Evolutionary conservation across 1,140 invertebrate genomes (phyloP).

Genomic region (Calycopis cecrops): DNA sequence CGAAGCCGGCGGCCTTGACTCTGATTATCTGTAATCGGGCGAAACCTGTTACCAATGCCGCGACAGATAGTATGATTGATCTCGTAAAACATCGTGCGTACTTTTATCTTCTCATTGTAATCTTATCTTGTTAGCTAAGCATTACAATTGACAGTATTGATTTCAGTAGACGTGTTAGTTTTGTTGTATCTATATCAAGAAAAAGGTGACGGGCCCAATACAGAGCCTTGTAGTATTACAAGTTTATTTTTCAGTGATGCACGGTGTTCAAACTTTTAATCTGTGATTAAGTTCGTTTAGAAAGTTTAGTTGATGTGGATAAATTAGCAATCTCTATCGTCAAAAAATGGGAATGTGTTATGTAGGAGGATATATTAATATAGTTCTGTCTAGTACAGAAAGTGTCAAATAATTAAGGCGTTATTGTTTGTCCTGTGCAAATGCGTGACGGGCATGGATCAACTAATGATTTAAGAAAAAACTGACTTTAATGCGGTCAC

Average conservation of each 20-base stretch:
- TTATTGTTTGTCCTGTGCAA: background rate
- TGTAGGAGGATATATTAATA: too few relatives aligned
- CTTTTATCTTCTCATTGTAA: slow-evolving; percentile 8
- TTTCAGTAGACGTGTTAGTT: background rate
- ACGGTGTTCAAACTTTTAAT: too few relatives aligned
- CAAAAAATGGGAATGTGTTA: too few relatives aligned
- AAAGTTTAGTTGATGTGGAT: too few relatives aligned
- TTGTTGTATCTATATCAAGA: background rate
- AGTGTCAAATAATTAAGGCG: background rate
- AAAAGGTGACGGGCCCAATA: background rate
- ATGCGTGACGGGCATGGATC: background rate
- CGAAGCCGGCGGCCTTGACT: slow-evolving; percentile 37
- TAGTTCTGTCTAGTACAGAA: too few relatives aligned
- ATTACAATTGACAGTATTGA: slow-evolving; percentile 2
- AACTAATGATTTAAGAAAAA: background rate
- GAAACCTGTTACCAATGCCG: slow-evolving; percentile 23
- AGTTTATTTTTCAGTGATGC: too few relatives aligned
- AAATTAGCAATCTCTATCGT: too few relatives aligned
- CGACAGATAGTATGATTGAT: slow-evolving; percentile 15
- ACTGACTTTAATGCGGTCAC: background rate
- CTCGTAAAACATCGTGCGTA: slow-evolving; percentile 7
- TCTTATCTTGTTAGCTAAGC: slow-evolving; percentile 10
- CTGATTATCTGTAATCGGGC: slow-evolving; percentile 36
- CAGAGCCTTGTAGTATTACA: background rate
- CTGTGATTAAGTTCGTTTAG: too few relatives aligned